Conservation (phyloP, 2,113 vertebrate genomes). For the Bubo bubo region DNA sequence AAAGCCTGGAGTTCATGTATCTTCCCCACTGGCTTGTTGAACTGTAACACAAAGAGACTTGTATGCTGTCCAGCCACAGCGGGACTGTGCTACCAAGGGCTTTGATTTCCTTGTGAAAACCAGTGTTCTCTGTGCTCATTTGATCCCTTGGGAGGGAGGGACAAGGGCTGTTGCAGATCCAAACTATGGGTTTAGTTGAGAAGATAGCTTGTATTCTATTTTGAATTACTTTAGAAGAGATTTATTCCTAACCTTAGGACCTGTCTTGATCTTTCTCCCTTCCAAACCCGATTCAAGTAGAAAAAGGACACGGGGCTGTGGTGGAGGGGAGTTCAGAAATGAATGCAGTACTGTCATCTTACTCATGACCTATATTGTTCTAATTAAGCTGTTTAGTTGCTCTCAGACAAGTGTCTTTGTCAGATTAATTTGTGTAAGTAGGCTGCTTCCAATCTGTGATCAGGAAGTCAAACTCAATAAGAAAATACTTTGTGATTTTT, state of each 20-base stretch:
- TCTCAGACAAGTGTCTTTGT: neutral
- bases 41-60: neutral
- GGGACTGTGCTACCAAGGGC: neutral
- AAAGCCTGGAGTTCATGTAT: neutral
- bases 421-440: neutral
- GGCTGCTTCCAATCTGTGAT: neutral
- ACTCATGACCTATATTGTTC: neutral
- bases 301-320: neutral
- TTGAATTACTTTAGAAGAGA: neutral
- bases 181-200: neutral
- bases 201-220: neutral
- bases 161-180: neutral
- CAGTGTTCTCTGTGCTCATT: neutral
- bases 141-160: neutral
- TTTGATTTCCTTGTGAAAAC: neutral
- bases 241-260: neutral
- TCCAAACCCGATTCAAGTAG: neutral
- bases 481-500: neutral
- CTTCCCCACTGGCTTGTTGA: neutral
- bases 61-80: neutral
- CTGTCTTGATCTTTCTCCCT: neutral
- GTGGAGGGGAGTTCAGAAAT: neutral
- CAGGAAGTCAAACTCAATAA: neutral
- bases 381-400: constrained; percentile 11
- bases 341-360: neutral